Conservation (phyloP, 1,140 invertebrate species). For the Calycopis cecrops region DNA sequence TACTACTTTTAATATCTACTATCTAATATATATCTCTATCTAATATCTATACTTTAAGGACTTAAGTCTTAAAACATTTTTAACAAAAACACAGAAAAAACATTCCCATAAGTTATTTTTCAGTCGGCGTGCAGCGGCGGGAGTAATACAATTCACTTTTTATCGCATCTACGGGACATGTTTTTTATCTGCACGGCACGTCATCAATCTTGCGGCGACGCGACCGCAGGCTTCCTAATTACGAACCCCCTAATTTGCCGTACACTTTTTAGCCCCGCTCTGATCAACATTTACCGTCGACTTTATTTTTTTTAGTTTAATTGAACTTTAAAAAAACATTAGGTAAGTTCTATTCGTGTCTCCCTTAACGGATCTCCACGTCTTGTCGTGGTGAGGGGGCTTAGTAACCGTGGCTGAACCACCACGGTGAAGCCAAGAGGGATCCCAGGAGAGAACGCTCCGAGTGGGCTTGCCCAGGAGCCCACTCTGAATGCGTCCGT, state of each 20-base stretch:
- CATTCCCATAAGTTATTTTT: not conserved
- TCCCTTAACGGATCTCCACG: too few species aligned
- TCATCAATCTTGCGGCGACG: conserved; percentile 27
- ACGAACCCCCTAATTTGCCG: conserved; percentile 43
- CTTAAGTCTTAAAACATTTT: too few species aligned
- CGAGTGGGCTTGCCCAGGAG: too few species aligned
- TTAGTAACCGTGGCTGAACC: too few species aligned
- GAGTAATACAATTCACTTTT: not conserved
- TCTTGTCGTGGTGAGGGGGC: too few species aligned
- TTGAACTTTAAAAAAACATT: not conserved
- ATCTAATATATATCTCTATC: too few species aligned
- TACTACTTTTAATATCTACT: too few species aligned
- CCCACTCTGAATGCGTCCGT: too few species aligned
- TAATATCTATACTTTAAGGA: too few species aligned
- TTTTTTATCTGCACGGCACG: conserved; percentile 15
- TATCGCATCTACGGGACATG: not conserved
- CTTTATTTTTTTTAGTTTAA: conserved; percentile 1
- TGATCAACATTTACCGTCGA: not conserved
- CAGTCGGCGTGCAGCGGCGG: not conserved
- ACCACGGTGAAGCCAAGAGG: too few species aligned
- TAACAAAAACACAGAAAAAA: conserved; percentile 4
- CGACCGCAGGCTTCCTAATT: conserved; percentile 22
- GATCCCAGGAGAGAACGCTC: too few species aligned
- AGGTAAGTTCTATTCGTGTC: not conserved
- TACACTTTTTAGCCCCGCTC: conserved; percentile 16